Percentiles rank a stretch among this genome's conserved stretches.
These are phyloP conservation scores for Tokudaia muenninki DNA, from an alignment of 2,797 vertebrate species.

Conservation along the genomic window DNA sequence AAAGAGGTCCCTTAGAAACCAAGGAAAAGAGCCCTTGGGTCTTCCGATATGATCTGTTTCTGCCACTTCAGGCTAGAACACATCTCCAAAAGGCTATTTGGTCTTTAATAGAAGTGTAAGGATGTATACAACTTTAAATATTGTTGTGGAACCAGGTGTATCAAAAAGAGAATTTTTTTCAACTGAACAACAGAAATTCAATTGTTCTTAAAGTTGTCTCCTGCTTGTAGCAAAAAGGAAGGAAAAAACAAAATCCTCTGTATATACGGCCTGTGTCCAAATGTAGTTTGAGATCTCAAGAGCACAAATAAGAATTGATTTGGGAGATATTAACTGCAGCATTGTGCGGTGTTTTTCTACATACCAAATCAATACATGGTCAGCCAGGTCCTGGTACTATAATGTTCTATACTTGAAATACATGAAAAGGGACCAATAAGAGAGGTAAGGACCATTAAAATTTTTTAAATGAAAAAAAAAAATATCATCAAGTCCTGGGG, in stretches of 20 bases:
- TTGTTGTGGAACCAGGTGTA: neutral
- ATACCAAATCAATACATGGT: neutral
- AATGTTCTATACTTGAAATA: neutral
- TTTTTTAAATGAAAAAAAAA: neutral
- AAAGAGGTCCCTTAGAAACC: neutral
- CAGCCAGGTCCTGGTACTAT: neutral
- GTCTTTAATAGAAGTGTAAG: conserved; percentile 1
- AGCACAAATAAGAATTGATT: neutral
- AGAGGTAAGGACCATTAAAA: neutral
- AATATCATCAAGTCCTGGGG: neutral
- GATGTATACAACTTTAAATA: neutral
- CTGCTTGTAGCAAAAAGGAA: neutral
- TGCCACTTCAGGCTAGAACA: neutral
- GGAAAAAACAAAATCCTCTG: neutral
- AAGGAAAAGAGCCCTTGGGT: neutral
- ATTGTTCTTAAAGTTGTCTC: neutral
- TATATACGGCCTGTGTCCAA: neutral
- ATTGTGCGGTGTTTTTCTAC: neutral
- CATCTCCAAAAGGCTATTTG: neutral
- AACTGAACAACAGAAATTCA: neutral
- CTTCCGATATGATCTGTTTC: neutral
- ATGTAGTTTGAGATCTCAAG: neutral
- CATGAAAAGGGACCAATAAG: neutral
- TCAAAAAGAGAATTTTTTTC: neutral
- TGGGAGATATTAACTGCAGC: neutral